These are phyloP conservation scores for Operophtera brumata DNA, from an alignment of 2,888 invertebrate genomes.

Conservation along the genomic window DNA sequence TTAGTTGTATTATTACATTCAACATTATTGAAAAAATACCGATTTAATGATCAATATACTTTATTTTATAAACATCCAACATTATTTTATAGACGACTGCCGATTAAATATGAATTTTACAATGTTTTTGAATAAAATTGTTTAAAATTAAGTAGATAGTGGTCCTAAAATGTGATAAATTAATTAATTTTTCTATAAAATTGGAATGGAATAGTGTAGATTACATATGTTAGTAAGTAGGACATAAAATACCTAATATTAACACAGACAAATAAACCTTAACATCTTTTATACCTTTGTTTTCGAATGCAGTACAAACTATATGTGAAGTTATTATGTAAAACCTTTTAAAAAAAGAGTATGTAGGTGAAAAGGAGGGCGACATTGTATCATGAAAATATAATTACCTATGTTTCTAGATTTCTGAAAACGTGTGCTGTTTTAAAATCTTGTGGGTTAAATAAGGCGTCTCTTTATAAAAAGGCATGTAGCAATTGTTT, in stretches of 20 bases:
- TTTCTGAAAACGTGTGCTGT: neutral
- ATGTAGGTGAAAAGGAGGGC: too few species aligned
- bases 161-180: constrained; percentile 2
- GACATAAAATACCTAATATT: neutral
- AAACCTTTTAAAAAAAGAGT: too few species aligned
- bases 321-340: too few species aligned
- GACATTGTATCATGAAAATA: too few species aligned
- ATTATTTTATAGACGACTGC: constrained; percentile 39
- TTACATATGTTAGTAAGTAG: constrained; percentile 4
- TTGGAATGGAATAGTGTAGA: neutral
- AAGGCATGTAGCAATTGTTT: too few species aligned
- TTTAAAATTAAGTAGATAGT: constrained; percentile 19
- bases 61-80: constrained; percentile 62
- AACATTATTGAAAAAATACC: too few species aligned
- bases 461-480: neutral
- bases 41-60: constrained; percentile 55
- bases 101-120: constrained; percentile 42
- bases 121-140: constrained; percentile 31
- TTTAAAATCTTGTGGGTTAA: neutral
- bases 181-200: neutral
- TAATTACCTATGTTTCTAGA: too few species aligned
- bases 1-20: too few species aligned
- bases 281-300: neutral
- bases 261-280: neutral
- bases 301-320: too few species aligned